Conservation (phyloP, 2,113 vertebrate species). For the Dasypus novemcinctus region DNA sequence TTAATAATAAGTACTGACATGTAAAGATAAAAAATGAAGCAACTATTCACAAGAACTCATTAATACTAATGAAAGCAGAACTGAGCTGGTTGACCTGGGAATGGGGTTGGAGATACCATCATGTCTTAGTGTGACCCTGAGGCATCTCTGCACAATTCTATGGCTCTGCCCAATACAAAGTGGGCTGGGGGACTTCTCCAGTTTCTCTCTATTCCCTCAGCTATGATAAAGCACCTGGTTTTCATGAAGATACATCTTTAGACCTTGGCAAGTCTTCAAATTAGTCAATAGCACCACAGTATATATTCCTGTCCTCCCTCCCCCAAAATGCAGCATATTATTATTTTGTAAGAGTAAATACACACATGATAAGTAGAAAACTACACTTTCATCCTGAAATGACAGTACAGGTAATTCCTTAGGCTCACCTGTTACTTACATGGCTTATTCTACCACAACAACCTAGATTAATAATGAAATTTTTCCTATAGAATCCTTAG, state of each 20-base stretch:
- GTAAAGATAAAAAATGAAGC: not conserved
- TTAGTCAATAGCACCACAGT: not conserved
- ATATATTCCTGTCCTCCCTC: not conserved
- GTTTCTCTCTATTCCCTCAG: not conserved
- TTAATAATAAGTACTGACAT: not conserved
- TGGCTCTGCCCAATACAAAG: not conserved
- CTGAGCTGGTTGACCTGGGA: not conserved
- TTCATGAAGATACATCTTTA: not conserved
- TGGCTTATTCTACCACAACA: not conserved
- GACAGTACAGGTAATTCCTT: not conserved
- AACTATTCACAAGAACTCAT: not conserved
- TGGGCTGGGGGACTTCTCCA: not conserved
- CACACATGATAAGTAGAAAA: not conserved
- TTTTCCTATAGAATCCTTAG: not conserved
- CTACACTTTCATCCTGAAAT: not conserved
- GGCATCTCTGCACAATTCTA: not conserved
- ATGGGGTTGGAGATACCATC: not conserved
- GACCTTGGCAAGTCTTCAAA: not conserved
- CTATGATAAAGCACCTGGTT: not conserved
- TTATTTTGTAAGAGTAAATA: not conserved
- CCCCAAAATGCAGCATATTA: not conserved
- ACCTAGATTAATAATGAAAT: not conserved
- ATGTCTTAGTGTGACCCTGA: not conserved
- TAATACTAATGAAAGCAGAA: not conserved
- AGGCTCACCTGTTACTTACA: not conserved